Base-by-base conservation (phyloP, 2,888 invertebrate genomes). In the Xestia ashworthii region DNA sequence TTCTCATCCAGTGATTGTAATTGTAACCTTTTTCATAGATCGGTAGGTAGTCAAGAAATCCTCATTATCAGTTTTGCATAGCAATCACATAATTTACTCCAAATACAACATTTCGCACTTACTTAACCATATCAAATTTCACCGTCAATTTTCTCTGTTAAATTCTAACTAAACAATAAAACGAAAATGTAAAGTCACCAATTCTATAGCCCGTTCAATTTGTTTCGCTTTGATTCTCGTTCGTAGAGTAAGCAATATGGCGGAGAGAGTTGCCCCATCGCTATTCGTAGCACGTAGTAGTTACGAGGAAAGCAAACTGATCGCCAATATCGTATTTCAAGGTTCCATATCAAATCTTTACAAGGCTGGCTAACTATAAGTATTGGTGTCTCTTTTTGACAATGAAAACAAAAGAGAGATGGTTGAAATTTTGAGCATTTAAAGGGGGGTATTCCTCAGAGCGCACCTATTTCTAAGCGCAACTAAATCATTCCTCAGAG, bases 261-360 rank as follows among this genome's bases (percentile, higher is more conserved):
- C 65, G 16, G 70, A 73, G 83, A 88, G 78, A 83, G 83, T 82
- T 69, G 22, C 44, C 48, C 60, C 68, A 81, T 80, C 46, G n/a
- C 25, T 82, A 87, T 87, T 85, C 87, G 5, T 22, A 53, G 60
- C 88, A 87, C 88, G 84, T 81, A 68, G 66, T 75, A 67, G 55
- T 74, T 79, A 78, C 88, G 85, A 66, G 80, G 76, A 80, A 73
- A 73, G 84, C 81, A 83, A 87, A 83, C 81, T 70, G 84, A 88
- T 85, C 69, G 76, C 64, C 76, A 82, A 80, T 86, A 83, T 76
- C 83, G 60, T 58, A 75, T 84, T 88, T 83, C 79, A 78, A 86
- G 80, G 81, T 77, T 77, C 78, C 80, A 81, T 83, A 84, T 78
- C 80, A 79, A 87, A 87, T 86, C 77, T 80, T 80, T 78, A 74